Conservation (phyloP, 2,113 vertebrate species). For the Arizona elegans region DNA sequence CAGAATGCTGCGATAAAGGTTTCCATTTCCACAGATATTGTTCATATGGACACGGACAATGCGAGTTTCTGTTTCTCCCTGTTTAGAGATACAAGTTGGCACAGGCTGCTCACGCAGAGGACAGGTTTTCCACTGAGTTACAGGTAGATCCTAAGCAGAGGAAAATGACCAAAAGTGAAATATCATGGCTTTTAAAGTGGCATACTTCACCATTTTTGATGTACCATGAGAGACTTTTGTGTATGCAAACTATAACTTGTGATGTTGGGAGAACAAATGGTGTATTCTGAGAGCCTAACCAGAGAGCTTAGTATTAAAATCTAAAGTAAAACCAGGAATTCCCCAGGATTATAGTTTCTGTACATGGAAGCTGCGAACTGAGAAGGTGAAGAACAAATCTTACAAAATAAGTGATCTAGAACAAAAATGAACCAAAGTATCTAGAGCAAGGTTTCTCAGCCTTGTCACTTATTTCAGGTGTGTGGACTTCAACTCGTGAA, state of each 20-base stretch:
- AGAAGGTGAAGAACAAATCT: not conserved
- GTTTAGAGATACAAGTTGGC: constrained; percentile 61
- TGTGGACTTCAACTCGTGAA: not conserved
- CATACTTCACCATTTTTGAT: not conserved
- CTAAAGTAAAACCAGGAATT: not conserved
- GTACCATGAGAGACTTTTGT: not conserved
- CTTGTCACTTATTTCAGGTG: not conserved
- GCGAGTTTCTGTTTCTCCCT: constrained; percentile 73
- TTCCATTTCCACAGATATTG: constrained; percentile 76
- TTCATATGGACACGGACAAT: constrained; percentile 79
- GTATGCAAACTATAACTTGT: not conserved
- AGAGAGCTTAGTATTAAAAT: not conserved
- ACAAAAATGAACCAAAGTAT: not conserved
- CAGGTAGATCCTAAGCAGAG: not conserved
- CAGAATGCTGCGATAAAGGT: constrained; percentile 86
- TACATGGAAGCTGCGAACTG: not conserved
- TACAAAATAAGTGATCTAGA: not conserved
- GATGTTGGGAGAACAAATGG: not conserved
- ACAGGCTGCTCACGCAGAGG: constrained; percentile 32
- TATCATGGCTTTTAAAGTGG: not conserved
- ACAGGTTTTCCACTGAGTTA: not conserved
- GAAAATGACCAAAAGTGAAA: not conserved
- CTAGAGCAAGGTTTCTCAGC: not conserved
- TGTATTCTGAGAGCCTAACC: not conserved
- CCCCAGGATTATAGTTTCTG: not conserved